Conservation (phyloP, 2,888 invertebrate genomes). For the Imbricaverruca yamaguchii region DNA sequence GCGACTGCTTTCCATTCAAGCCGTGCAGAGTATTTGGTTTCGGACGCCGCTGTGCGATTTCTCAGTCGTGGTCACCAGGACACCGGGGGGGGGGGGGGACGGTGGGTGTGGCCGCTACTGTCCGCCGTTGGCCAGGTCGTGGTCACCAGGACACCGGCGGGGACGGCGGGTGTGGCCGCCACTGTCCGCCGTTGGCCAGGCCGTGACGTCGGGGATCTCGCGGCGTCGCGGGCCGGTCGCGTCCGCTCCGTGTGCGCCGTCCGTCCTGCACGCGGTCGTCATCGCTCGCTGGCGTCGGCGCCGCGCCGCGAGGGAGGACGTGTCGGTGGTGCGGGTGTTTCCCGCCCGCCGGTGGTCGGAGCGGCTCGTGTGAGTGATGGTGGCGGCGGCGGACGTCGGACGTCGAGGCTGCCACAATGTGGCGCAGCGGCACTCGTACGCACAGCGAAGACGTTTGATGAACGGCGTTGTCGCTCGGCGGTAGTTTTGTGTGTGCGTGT, state of each 20-base stretch:
- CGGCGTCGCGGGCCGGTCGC: no score
- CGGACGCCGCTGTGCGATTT: no score
- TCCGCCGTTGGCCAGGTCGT: neutral
- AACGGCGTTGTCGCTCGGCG: constrained; percentile 31
- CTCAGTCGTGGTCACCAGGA: neutral
- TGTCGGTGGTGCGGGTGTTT: neutral
- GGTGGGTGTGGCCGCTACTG: neutral
- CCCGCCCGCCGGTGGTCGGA: neutral
- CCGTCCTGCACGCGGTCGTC: neutral
- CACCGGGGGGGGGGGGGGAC: neutral
- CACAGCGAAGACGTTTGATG: constrained; percentile 19
- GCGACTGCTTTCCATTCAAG: no score
- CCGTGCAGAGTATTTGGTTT: no score
- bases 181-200: no score
- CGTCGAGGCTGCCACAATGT: no score
- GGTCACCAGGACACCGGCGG: neutral
- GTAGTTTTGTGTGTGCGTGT: neutral
- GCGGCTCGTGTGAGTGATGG: neutral
- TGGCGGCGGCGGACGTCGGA: neutral
- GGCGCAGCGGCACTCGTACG: no score
- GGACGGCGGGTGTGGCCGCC: neutral
- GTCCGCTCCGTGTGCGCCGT: neutral
- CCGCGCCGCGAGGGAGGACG: neutral
- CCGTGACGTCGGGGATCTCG: no score
- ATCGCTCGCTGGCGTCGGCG: neutral